These are phyloP conservation scores for Tapera naevia DNA, from an alignment of 2,797 vertebrate genomes.

Conservation along the genomic window DNA sequence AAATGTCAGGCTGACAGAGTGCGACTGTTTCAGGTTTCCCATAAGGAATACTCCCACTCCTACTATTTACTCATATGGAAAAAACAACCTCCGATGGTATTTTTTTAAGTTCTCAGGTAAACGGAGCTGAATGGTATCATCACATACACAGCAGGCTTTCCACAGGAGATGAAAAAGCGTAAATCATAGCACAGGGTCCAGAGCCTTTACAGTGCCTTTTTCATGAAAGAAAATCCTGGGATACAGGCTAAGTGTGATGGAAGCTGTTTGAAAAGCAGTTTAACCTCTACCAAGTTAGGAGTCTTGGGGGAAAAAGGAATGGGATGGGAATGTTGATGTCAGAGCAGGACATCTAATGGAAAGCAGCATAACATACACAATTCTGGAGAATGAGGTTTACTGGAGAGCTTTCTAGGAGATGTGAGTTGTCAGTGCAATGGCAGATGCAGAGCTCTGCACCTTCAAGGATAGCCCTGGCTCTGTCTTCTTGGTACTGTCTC, in stretches of 20 bases:
- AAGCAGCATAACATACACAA: background rate
- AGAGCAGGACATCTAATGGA: background rate
- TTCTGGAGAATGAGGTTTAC: background rate
- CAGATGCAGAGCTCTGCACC: background rate
- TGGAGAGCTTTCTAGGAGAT: background rate
- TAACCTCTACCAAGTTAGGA: slow-evolving; percentile 18
- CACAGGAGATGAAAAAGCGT: slow-evolving; percentile 46
- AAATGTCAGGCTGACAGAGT: slow-evolving; percentile 68
- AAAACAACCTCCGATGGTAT: slow-evolving; percentile 18
- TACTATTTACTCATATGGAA: slow-evolving; percentile 60
- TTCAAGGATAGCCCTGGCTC: background rate
- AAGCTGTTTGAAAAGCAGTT: background rate
- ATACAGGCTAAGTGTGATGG: background rate
- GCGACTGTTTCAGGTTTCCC: slow-evolving; percentile 53
- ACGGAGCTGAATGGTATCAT: slow-evolving; percentile 61
- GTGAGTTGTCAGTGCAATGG: background rate
- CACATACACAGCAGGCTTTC: slow-evolving; percentile 38
- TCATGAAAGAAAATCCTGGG: background rate
- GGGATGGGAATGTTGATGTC: background rate
- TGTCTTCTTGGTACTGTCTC: background rate
- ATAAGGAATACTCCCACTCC: slow-evolving; percentile 52
- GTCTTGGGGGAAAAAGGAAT: background rate
- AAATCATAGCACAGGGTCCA: slow-evolving; percentile 26
- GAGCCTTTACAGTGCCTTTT: slow-evolving; percentile 44
- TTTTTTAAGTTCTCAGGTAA: slow-evolving; percentile 64